Evolutionary conservation across 30 jellyfish, hydroid and myxozoan species (phyloP).

Genomic region (Mastigias papua): DNA sequence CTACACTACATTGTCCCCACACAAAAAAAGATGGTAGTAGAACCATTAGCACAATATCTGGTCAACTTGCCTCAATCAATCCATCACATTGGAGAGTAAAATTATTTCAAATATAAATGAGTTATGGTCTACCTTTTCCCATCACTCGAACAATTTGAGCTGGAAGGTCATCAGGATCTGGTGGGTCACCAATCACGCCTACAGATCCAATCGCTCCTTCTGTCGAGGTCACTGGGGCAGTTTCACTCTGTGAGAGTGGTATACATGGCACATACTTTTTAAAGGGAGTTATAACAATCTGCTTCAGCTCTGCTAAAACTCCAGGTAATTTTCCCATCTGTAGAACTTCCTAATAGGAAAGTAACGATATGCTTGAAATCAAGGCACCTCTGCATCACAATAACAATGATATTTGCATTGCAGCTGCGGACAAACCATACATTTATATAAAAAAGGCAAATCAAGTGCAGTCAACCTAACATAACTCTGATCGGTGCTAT

Average conservation of each 20-base stretch:
- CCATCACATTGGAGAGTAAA: too few relatives aligned
- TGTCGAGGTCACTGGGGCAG: slow-evolving; percentile 11
- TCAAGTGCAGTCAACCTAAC: too few relatives aligned
- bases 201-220: slow-evolving; percentile 13
- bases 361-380: neutral
- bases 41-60: too few relatives aligned
- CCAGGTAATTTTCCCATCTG: slow-evolving; percentile 87
- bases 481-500: too few relatives aligned
- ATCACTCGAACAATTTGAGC: slow-evolving; percentile 90
- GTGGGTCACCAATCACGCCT: slow-evolving; percentile 76
- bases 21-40: too few relatives aligned
- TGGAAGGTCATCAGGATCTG: slow-evolving; percentile 93
- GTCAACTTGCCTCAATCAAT: too few relatives aligned
- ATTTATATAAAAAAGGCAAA: too few relatives aligned
- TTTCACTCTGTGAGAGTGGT: slow-evolving; percentile 68
- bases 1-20: too few relatives aligned
- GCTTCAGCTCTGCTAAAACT: slow-evolving; percentile 92
- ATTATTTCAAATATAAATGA: neutral
- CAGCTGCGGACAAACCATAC: too few relatives aligned
- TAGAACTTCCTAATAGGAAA: slow-evolving; percentile 80
- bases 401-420: too few relatives aligned
- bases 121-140: slow-evolving; percentile 84
- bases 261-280: slow-evolving; percentile 65
- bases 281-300: slow-evolving; percentile 88
- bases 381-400: too few relatives aligned